Conservation (phyloP, 2,113 vertebrate genomes). For the Danio rerio region GRCz12tu NC_133182.1:69064501-69065000, state of each 20-base stretch:
- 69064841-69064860: too few relatives aligned
- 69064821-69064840: too few relatives aligned
- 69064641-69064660: background rate
- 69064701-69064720: conserved; percentile 6
- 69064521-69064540: conserved; percentile 69
- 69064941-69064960: too few relatives aligned
- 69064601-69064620: background rate
- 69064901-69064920: too few relatives aligned
- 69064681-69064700: background rate
- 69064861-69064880: too few relatives aligned
- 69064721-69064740: background rate
- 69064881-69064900: too few relatives aligned
- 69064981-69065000: background rate
- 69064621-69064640: background rate
- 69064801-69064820: too few relatives aligned
- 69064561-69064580: conserved; percentile 77
- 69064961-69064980: background rate
- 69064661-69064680: background rate
- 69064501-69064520: conserved; percentile 65
- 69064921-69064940: too few relatives aligned
- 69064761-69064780: too few relatives aligned
- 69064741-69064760: too few relatives aligned
- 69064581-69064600: conserved; percentile 49
- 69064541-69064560: conserved; percentile 77
- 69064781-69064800: too few relatives aligned